Evolutionary conservation across 2,113 vertebrate species (phyloP).

Genomic region (Synodontis membranacea): DNA sequence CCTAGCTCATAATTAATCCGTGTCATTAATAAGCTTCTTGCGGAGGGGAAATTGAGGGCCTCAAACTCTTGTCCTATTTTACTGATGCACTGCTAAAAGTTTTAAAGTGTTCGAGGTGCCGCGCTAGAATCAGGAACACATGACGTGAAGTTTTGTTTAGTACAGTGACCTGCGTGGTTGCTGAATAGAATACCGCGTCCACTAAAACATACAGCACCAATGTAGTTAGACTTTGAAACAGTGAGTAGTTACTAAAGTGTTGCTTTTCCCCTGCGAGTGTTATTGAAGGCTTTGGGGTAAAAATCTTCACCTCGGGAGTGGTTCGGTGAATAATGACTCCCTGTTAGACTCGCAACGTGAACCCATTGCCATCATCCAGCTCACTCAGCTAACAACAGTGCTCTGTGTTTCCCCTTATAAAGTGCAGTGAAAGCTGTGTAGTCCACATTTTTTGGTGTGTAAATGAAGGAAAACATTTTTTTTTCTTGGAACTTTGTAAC

Average conservation of each 20-base stretch:
- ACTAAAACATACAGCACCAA: background rate
- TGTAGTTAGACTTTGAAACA: background rate
- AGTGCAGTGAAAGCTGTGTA: background rate
- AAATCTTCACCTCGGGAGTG: background rate
- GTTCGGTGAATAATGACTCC: conserved; percentile 27
- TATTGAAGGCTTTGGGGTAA: background rate
- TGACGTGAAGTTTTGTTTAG: background rate
- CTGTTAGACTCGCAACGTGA: background rate
- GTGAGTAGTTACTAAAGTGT: background rate
- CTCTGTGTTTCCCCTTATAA: background rate
- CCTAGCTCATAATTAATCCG: no score
- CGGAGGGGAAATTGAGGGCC: background rate
- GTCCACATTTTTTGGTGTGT: background rate
- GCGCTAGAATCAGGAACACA: background rate
- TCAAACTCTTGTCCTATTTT: background rate
- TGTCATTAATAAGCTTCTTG: no score
- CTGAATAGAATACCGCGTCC: background rate
- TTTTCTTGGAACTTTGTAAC: background rate
- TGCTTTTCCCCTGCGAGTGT: background rate
- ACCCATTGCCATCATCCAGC: background rate
- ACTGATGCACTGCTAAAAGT: background rate
- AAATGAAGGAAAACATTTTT: no score
- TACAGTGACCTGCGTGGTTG: background rate
- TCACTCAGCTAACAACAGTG: background rate
- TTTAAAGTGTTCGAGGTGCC: background rate